Evolutionary conservation across 2,113 vertebrate species (phyloP).

Genomic region (Illadopsis cleaveri): DNA sequence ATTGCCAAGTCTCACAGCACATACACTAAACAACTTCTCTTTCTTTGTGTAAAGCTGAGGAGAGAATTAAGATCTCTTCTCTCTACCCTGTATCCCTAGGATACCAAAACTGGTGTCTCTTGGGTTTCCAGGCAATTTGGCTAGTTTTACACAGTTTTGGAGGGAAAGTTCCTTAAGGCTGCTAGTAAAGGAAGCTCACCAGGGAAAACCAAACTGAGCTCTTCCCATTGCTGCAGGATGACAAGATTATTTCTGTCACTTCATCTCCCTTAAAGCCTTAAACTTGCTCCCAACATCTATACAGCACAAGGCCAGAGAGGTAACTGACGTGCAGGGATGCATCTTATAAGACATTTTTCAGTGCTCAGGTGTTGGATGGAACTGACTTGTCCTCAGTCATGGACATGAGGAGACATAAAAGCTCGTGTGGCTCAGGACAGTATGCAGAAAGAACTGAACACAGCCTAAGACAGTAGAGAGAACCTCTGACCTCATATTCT

Average conservation of each 20-base stretch:
- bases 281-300: neutral
- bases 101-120: neutral
- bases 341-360: neutral
- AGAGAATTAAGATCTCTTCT: neutral
- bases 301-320: neutral
- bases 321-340: rapidly evolving
- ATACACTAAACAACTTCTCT: neutral
- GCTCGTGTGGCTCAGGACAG: neutral
- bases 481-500: neutral
- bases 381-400: neutral
- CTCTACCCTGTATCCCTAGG: neutral
- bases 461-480: neutral
- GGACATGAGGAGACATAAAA: neutral
- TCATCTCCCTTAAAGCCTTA: neutral
- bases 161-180: neutral
- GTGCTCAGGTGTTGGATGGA: neutral
- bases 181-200: neutral
- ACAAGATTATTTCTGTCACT: neutral
- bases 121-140: neutral
- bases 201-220: neutral
- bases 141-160: neutral
- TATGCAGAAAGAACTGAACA: neutral
- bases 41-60: neutral
- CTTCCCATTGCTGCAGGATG: neutral
- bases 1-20: neutral